Conservation (phyloP, 2,888 invertebrate species). For the Loripinus fragilis region DNA sequence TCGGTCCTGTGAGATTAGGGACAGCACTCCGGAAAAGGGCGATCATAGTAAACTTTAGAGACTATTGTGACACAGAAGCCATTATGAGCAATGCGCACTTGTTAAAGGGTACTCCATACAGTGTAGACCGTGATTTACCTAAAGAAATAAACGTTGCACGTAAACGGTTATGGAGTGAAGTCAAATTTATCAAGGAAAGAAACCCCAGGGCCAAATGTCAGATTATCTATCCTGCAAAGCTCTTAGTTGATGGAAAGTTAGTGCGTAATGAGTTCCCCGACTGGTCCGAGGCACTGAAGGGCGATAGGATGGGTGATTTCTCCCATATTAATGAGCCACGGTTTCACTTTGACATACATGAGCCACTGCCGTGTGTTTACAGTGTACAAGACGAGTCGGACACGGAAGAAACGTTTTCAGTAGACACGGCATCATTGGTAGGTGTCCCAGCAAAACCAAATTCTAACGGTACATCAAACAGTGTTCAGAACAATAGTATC, state of each 20-base stretch:
- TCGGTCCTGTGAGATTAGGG: neutral
- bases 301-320: neutral
- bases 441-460: too few species aligned
- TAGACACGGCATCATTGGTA: too few species aligned
- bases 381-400: too few species aligned
- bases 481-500: too few species aligned
- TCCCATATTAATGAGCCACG: too few species aligned
- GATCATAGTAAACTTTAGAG: neutral
- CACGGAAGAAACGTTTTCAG: too few species aligned
- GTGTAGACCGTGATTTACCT: neutral
- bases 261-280: neutral
- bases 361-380: too few species aligned
- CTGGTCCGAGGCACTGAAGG: neutral
- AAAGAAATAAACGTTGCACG: neutral
- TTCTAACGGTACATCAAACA: too few species aligned
- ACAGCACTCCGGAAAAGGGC: neutral
- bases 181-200: neutral
- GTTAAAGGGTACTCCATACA: neutral
- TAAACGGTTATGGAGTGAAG: neutral
- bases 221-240: neutral
- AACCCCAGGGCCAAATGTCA: neutral
- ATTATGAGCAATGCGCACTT: neutral
- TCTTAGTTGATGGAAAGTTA: neutral
- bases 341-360: too few species aligned
- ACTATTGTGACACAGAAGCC: neutral